These are phyloP conservation scores for Garrulus glandarius DNA, from an alignment of 2,797 vertebrate genomes.

Conservation along the genomic window DNA sequence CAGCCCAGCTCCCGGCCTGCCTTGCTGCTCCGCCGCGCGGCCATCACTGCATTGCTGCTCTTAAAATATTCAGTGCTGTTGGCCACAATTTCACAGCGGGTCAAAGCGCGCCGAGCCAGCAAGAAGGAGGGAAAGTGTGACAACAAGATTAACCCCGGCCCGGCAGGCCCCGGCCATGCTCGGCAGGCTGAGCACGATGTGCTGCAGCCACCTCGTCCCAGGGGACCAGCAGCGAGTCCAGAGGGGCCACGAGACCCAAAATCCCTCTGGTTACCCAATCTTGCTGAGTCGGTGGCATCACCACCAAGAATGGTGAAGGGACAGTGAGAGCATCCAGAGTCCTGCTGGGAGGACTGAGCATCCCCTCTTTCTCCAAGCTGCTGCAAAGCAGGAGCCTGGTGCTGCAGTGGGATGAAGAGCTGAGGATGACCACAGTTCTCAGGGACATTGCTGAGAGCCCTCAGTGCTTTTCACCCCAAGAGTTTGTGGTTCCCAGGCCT, in stretches of 20 bases:
- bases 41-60: slow-evolving; percentile 48
- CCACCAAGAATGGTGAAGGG: slow-evolving; percentile 19
- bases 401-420: accelerated
- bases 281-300: background rate
- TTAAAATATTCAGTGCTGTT: slow-evolving; percentile 64
- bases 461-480: accelerated
- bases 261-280: background rate
- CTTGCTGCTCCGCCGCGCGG: slow-evolving; percentile 20
- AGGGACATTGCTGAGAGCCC: accelerated
- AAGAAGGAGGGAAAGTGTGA: slow-evolving; percentile 42
- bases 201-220: background rate
- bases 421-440: background rate
- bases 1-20: slow-evolving; percentile 55
- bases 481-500: background rate
- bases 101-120: slow-evolving; percentile 55
- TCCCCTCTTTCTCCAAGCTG: background rate
- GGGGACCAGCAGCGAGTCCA: accelerated
- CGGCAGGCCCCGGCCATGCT: background rate
- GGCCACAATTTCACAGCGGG: slow-evolving; percentile 56
- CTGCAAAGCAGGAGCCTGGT: background rate
- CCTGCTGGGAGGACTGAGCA: background rate
- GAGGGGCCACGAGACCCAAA: background rate
- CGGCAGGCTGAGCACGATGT: slow-evolving; percentile 40
- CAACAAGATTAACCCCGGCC: slow-evolving; percentile 38
- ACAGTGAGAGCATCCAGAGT: background rate